Conservation (phyloP, 2,888 invertebrate genomes). For the Norana najaformis region DNA sequence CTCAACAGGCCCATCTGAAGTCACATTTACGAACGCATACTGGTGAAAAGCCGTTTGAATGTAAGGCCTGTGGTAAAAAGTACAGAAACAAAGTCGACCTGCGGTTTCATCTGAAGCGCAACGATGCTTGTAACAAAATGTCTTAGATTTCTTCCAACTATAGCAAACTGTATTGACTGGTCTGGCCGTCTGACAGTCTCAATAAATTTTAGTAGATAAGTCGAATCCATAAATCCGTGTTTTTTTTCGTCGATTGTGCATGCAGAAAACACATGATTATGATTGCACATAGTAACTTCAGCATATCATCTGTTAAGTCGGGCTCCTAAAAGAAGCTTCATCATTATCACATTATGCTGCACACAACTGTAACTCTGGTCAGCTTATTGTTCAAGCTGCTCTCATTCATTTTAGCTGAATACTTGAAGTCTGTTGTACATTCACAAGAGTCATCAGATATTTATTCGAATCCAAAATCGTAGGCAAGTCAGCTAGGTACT, state of each 20-base stretch:
- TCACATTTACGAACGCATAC: slow-evolving; percentile 21
- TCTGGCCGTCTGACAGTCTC: not conserved
- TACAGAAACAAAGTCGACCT: slow-evolving; percentile 24
- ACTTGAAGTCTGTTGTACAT: too few relatives aligned
- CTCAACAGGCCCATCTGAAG: slow-evolving; percentile 20
- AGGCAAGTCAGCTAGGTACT: too few relatives aligned
- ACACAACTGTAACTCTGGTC: too few relatives aligned
- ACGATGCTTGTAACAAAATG: not conserved
- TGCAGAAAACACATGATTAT: not conserved
- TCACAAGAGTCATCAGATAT: too few relatives aligned
- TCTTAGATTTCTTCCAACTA: not conserved
- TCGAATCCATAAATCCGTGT: not conserved
- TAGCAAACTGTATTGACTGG: not conserved
- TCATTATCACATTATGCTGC: too few relatives aligned
- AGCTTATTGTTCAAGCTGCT: too few relatives aligned
- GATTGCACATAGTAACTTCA: too few relatives aligned
- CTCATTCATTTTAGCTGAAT: too few relatives aligned
- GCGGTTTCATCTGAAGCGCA: slow-evolving; percentile 20
- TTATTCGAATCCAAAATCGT: too few relatives aligned
- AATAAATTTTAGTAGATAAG: not conserved
- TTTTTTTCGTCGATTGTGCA: not conserved
- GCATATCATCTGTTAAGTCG: too few relatives aligned
- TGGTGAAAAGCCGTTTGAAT: slow-evolving; percentile 16
- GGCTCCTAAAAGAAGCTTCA: too few relatives aligned
- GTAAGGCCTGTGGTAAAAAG: slow-evolving; percentile 19